These are phyloP conservation scores for Typhlomys cinereus DNA, from an alignment of 2,113 vertebrate species.

Conservation along the genomic window DNA sequence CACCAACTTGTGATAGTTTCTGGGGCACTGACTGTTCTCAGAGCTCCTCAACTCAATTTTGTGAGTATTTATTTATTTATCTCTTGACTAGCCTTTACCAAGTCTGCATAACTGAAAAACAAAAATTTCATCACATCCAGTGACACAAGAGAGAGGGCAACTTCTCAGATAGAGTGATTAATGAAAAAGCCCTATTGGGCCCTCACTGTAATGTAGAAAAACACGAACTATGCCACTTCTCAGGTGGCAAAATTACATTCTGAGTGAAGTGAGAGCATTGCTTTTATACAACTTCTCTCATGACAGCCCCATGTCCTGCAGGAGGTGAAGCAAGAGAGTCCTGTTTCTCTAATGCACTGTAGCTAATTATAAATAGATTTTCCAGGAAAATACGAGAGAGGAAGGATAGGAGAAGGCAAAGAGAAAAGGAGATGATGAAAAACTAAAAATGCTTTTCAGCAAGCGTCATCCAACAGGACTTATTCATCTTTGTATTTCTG, in stretches of 20 bases:
- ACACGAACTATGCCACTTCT: neutral
- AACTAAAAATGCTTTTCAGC: neutral
- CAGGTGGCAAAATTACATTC: neutral
- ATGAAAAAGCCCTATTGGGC: neutral
- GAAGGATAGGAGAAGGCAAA: neutral
- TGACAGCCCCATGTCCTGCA: neutral
- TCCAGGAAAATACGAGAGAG: neutral
- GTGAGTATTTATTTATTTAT: no score
- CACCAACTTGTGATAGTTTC: neutral
- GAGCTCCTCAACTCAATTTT: neutral
- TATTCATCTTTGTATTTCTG: neutral
- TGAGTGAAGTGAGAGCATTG: neutral
- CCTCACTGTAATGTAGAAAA: neutral
- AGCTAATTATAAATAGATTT: neutral
- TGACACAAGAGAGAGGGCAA: neutral
- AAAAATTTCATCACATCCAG: neutral
- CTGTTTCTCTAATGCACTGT: neutral
- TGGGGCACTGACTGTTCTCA: neutral
- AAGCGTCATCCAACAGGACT: neutral
- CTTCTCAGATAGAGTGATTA: neutral
- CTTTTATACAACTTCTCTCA: neutral
- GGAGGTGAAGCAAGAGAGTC: neutral
- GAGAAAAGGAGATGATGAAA: neutral
- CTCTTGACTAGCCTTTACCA: neutral
- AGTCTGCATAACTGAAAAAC: neutral